Conservation (phyloP, 2,113 vertebrate genomes). For the Choloepus hoffmanni region DNA sequence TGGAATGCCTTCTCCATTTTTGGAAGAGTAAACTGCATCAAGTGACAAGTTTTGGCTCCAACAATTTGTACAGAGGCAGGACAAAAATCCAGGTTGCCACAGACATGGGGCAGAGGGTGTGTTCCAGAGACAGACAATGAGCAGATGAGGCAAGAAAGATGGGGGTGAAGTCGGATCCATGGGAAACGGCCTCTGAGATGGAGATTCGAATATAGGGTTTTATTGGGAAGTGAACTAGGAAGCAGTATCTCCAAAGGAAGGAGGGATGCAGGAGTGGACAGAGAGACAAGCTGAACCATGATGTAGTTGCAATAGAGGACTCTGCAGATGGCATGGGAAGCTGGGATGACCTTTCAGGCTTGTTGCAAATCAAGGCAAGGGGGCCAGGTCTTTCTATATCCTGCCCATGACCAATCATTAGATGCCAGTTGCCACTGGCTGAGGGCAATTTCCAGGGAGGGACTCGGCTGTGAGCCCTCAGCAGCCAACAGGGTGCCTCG, state of each 20-base stretch:
- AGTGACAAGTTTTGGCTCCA: neutral
- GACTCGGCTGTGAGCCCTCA: neutral
- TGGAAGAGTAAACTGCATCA: neutral
- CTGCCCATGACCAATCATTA: neutral
- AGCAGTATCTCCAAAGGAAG: neutral
- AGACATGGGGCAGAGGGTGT: neutral
- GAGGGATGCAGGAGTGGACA: neutral
- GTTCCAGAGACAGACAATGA: neutral
- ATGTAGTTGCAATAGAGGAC: neutral
- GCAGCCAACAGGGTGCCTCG: neutral
- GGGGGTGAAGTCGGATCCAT: neutral
- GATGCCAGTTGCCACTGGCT: neutral
- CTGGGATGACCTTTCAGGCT: neutral
- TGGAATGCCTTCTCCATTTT: constrained; percentile 14
- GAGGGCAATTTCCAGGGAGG: neutral
- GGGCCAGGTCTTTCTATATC: neutral
- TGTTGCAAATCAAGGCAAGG: neutral
- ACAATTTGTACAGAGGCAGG: neutral
- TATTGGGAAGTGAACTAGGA: neutral
- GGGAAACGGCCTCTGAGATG: too few species aligned
- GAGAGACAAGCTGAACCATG: neutral
- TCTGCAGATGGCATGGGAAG: neutral
- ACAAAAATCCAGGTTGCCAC: neutral
- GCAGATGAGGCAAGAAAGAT: neutral
- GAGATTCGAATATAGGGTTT: neutral